Conservation (phyloP, 2,113 vertebrate species). For the Zosterops borbonicus region DNA sequence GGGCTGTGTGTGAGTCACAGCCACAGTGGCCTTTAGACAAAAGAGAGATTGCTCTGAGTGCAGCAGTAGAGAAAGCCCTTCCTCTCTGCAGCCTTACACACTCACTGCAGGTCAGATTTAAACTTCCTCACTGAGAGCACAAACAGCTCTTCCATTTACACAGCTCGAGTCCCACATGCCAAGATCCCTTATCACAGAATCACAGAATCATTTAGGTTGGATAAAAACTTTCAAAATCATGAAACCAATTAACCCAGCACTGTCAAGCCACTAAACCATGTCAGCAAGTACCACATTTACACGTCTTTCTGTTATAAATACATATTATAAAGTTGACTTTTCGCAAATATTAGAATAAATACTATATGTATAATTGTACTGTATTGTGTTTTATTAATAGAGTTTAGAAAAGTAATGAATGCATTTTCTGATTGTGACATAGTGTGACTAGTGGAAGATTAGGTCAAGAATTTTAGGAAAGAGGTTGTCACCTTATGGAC, state of each 20-base stretch:
- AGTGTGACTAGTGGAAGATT: too few species aligned
- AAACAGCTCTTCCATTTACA: neutral
- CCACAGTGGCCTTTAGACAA: conserved; percentile 53
- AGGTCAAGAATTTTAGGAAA: too few species aligned
- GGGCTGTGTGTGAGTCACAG: conserved; percentile 59
- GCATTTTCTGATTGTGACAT: too few species aligned
- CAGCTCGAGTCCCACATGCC: neutral
- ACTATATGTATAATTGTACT: too few species aligned
- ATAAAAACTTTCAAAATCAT: neutral
- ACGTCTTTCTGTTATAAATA: neutral
- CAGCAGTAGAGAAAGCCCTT: conserved; percentile 16
- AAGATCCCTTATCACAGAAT: neutral
- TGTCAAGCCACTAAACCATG: neutral
- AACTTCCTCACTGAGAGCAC: conserved; percentile 6
- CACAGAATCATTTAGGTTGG: neutral
- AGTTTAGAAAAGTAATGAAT: too few species aligned
- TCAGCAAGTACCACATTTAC: neutral
- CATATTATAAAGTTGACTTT: too few species aligned
- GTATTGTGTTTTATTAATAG: too few species aligned
- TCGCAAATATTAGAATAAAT: too few species aligned
- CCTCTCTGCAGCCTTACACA: neutral
- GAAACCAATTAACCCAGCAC: neutral
- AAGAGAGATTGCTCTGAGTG: conserved; percentile 28
- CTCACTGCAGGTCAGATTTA: neutral
- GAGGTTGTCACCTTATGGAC: too few species aligned